Evolutionary conservation across 2,113 vertebrate genomes (phyloP).

Genomic region (Pavo muticus): DNA sequence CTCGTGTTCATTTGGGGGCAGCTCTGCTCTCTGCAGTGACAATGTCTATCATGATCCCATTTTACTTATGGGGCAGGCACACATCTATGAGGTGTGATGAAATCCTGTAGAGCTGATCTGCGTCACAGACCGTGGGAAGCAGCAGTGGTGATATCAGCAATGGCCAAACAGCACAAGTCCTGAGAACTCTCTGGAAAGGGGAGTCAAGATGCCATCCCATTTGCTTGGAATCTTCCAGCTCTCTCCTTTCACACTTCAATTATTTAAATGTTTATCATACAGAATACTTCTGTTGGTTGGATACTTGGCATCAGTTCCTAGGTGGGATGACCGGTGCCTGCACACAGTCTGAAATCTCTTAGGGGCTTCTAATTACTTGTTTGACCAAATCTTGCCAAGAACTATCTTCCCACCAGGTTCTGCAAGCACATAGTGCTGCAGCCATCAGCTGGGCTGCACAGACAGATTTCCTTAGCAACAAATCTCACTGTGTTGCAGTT

Average conservation of each 20-base stretch:
- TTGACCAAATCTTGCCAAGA: not conserved
- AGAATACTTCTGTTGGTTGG: not conserved
- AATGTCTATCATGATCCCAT: not conserved
- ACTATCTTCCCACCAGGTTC: not conserved
- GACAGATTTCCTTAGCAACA: conserved; percentile 28
- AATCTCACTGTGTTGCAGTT: not conserved
- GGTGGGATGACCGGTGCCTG: not conserved
- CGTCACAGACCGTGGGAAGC: not conserved
- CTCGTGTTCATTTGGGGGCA: not conserved
- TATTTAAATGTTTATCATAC: not conserved
- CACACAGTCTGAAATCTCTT: not conserved
- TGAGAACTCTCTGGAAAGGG: not conserved
- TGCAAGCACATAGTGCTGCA: rapidly evolving
- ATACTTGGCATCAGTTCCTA: not conserved
- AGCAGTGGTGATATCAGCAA: not conserved
- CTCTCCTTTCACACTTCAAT: not conserved
- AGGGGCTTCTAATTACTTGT: not conserved
- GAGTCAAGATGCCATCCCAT: not conserved
- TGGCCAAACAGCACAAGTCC: not conserved
- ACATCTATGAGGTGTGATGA: not conserved
- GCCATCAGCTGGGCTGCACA: not conserved
- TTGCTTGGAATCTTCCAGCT: not conserved
- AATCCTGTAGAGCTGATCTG: not conserved
- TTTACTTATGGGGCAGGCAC: not conserved
- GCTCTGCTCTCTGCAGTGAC: not conserved